Base-by-base conservation (phyloP, 1,140 invertebrate species). In the Dendrolimus punctatus region DNA sequence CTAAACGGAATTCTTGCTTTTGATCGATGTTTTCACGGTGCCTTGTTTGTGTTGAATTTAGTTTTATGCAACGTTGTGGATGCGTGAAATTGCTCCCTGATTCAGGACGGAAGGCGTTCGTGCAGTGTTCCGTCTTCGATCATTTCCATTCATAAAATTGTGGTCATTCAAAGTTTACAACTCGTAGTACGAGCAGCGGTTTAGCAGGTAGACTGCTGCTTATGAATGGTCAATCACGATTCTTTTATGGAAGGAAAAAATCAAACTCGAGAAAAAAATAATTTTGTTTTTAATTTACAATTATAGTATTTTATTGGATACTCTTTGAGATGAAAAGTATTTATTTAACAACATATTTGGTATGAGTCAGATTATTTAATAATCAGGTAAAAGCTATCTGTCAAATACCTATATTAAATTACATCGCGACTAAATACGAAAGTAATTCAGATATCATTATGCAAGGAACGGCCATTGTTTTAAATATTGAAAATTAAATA, bases 21-120 rank as follows among this genome's bases (percentile, higher is more conserved):
- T 62, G 61, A 55, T 9, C 37, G 60, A 64, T 57, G 41, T 66
- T 62, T 66, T 67, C 63, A 68, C 68, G 47, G 61, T 62, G 36
- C 58, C 57, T 59, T 69, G 64, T 70, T 67, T 68, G 57, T 60
- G 64, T 67, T 65, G 56, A 68, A 70, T 64, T 64, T 48, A 60
- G 70, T 77, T 83, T 83, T 81, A 81, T 82, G 76, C 79, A 85
- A 83, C 68, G 68, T 74, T 62, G 71, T 66, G 57, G 64, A 59
- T 55, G 73, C 77, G 73, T 85, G 60, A 83, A 85, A 85, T 85
- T 83, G 79, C 73, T 80, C 76, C 64, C 60, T 55, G 52, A 49
- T 39, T 50, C 59, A 70, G 68, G 58, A 57, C 59, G 53, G 52
- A 67, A 62, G 66, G 71, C 76, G 82, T 80, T 83, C 76, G 71